phyloP scores from a whole-genome alignment of 2,113 vertebrate species.

The Ameiurus melas region DNA sequence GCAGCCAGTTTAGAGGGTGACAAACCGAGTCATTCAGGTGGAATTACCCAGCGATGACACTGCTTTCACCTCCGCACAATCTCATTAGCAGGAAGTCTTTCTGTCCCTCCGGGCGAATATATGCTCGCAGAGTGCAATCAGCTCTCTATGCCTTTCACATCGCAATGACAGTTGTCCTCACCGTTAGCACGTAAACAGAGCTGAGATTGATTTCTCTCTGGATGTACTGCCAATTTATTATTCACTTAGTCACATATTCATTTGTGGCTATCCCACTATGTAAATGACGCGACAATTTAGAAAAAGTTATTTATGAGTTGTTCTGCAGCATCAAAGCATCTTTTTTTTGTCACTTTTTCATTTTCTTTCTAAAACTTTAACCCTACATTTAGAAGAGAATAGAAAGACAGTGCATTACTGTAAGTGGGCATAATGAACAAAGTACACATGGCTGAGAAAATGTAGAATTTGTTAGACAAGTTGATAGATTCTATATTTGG shows the following conservation, averaged over 20 bases:
- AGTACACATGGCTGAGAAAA: not conserved
- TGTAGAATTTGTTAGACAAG: slow-evolving; percentile 20
- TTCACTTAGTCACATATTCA: slow-evolving; percentile 21
- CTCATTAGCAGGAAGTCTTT: slow-evolving; percentile 48
- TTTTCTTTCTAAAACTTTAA: not conserved
- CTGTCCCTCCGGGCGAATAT: slow-evolving; percentile 35
- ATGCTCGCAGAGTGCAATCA: not conserved
- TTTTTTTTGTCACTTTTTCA: not conserved
- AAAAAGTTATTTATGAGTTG: slow-evolving; percentile 1
- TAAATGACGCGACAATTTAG: not conserved
- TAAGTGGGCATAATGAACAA: slow-evolving; percentile 26
- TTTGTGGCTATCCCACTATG: not conserved
- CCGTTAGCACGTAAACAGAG: not conserved
- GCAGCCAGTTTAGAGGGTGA: slow-evolving; percentile 30
- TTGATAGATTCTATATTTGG: slow-evolving; percentile 54
- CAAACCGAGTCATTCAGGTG: slow-evolving; percentile 35
- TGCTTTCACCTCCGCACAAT: slow-evolving; percentile 56
- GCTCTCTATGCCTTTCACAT: slow-evolving; percentile 23
- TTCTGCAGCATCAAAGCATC: not conserved
- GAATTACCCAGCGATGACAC: slow-evolving; percentile 55
- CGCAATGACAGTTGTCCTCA: slow-evolving; percentile 3
- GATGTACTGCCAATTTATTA: slow-evolving; percentile 47
- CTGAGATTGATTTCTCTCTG: slow-evolving; percentile 19
- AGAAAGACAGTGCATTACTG: not conserved
- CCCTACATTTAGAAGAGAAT: not conserved